phyloP scores from a whole-genome alignment of 2,888 invertebrate genomes.

The Aphidoletes aphidimyza region DNA sequence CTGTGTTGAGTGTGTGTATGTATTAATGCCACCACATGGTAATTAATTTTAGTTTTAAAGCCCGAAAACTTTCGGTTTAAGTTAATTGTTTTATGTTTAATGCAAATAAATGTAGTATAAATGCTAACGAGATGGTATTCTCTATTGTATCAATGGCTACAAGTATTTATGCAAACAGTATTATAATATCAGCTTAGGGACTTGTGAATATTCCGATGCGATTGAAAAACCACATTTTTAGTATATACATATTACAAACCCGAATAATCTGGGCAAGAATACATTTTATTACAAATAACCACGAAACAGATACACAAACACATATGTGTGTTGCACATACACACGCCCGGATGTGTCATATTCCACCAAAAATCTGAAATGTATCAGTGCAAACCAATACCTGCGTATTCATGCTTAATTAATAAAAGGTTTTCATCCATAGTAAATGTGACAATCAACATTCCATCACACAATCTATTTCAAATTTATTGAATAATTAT shows the following conservation, averaged over 20 bases:
- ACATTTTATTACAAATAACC: too few relatives aligned
- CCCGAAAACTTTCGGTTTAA: constrained; percentile 5
- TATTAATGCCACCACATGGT: neutral
- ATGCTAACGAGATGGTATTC: neutral
- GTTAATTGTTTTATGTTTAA: constrained; percentile 51
- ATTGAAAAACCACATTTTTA: constrained; percentile 25
- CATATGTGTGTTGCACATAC: too few relatives aligned
- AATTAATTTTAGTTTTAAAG: constrained; percentile 41
- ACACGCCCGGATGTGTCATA: neutral
- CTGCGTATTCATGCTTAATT: neutral
- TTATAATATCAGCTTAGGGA: constrained; percentile 3
- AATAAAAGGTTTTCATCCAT: neutral
- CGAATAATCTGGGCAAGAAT: neutral
- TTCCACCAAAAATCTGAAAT: neutral
- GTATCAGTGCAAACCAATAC: constrained; percentile 11
- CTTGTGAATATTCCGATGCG: neutral
- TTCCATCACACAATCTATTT: too few relatives aligned
- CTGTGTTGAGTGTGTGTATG: neutral
- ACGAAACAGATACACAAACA: neutral
- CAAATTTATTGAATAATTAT: too few relatives aligned
- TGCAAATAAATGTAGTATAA: constrained; percentile 45
- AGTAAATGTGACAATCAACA: too few relatives aligned
- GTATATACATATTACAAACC: neutral
- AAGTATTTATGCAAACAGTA: neutral
- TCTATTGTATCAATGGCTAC: neutral